Base-by-base conservation (phyloP, 2,113 vertebrate species). In the Ptyas mucosa region DNA sequence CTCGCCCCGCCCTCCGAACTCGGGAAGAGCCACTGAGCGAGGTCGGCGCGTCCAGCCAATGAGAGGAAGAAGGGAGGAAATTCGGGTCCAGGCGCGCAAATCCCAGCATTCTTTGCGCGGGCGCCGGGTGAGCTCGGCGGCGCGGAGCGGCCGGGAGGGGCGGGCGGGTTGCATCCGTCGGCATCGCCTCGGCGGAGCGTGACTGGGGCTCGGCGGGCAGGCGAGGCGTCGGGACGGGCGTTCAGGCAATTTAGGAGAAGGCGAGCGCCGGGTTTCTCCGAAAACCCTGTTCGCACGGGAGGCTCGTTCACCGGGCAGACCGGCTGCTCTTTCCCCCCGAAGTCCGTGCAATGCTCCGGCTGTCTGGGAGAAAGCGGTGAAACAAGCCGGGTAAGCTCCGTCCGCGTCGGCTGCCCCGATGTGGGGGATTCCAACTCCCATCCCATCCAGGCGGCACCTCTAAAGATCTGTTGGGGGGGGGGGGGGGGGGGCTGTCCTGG, bases 151-250 rank as follows among this genome's bases (percentile, higher is more conserved):
- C 15, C 3, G 46, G 1, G 26, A 18, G 1, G 0, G 14, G 29
- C 2, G 1, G 10, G 5, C 5, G 3, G 1, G 0, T 1, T 34
- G 34, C 0, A 57, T 85, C 90, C 15, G 8, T 3, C 7, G 18
- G 39, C 54, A n/a, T 91, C 85, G 20, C n/a, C 3, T 55, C 55
- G 20, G 29, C 5, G 75, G 21, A 6, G 4, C 12, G 57, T 12
- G 18, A 21, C 26, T 5, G 8, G 4, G 24, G 12, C 23, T 26
- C 2, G 49, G 23, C 85, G 23, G 46, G 46, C 24, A 52, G 12
- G 9, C 1, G 85, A 46, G 21, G 3, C 20, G 9, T 46, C 85
- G 20, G 43, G 43, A 10, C 39, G 46, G 43, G 21, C 39, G 10
- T 8, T 3, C 39, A 23, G 39, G 81, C 15, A 3, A 21, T 26